Evolutionary conservation across 1,140 invertebrate genomes (phyloP).

Genomic region (Drosophila kanapiae): DNA sequence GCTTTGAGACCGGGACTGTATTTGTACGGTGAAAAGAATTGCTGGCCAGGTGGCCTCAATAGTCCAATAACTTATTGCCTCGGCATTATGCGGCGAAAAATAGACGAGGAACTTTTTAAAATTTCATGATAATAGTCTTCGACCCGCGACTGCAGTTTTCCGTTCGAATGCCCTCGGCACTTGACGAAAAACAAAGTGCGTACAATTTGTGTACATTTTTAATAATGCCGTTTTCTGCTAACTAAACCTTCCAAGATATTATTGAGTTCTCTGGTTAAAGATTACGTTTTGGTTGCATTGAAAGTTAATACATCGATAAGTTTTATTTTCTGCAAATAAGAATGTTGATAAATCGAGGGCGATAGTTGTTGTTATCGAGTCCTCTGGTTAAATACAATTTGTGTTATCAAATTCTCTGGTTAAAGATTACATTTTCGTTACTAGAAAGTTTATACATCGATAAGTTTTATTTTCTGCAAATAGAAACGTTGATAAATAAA

Average conservation of each 20-base stretch:
- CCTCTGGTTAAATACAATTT: neutral
- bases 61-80: constrained; percentile 72
- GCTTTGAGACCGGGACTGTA: neutral
- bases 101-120: constrained; percentile 70
- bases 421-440: too few species aligned
- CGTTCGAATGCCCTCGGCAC: constrained; percentile 12
- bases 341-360: neutral
- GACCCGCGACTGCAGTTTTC: constrained; percentile 45
- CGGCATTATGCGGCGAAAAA: constrained; percentile 68
- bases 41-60: constrained; percentile 73
- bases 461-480: too few species aligned
- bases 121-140: constrained; percentile 73
- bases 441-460: too few species aligned
- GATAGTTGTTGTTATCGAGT: neutral
- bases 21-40: constrained; percentile 18
- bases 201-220: neutral
- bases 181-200: neutral
- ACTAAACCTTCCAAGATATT: too few species aligned
- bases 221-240: too few species aligned
- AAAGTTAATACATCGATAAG: too few species aligned
- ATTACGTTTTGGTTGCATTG: too few species aligned
- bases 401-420: neutral
- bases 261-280: too few species aligned
- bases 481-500: too few species aligned
- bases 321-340: too few species aligned